Base-by-base conservation (phyloP, 2,888 invertebrate species). In the Eucera pruinosa region DNA sequence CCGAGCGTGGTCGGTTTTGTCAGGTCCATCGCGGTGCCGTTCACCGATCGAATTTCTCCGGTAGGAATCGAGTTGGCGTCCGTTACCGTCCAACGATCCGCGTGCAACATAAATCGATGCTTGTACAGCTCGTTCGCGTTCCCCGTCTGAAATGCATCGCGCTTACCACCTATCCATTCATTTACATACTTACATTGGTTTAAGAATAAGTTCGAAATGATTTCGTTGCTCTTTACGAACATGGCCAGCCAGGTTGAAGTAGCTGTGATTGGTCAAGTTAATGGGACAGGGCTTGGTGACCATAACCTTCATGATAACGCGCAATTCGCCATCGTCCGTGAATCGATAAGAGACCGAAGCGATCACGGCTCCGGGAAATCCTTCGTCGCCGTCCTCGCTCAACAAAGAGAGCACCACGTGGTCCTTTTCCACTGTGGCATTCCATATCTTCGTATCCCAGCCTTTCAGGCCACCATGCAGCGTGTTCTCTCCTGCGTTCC, bases 201-300 rank as follows among this genome's bases (percentile, higher is more conserved):
- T 4, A 13, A 9, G 41, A 11, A 2, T 61, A 30, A 30, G 15
- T 48, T 25, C n/a, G 2, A 47, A n/a, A 2, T n/a, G 20, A 27
- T 2, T 11, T 43, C 3, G n/a, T n/a, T n/a, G 33, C 7, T 33
- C 3, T 58, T 25, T 45, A 83, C 94, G 93, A 88, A 96, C 96
- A 93, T 98, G 97, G n/a, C 98, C 98, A 58, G 96, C 97, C 47
- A 99, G 94, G 93, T 99, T 99, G 92, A 98, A 98, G 91, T 97
- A 98, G 0, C 96, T 95, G 89, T 98, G 96, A 91, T 96, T 97
- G 55, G 97, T 97, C 68, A 99, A 93, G 92, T 97, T 98, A 76
- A 98, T 93, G 15, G 96, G 95, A 0, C 98, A 98, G 0, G 96
- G 94, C 89, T 96, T 96, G 11, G 95, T 95, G 2, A 96, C 94